Percentiles rank a stretch among this genome's conserved stretches.
Evolutionary conservation across 2,888 invertebrate genomes (phyloP).

Genomic region (Eulithis prunata): DNA sequence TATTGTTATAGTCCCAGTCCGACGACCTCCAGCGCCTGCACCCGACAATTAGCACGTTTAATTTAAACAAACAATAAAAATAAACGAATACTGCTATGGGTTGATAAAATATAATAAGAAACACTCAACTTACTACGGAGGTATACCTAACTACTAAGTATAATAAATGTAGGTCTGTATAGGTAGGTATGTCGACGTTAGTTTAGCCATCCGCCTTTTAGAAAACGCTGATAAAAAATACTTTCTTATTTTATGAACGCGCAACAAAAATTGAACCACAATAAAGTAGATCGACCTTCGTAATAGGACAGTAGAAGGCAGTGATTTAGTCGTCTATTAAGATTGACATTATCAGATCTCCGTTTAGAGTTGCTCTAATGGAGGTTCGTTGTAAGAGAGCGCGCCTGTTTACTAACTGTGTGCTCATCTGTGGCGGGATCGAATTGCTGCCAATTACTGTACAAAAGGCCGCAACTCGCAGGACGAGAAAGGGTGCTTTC

Average conservation of each 20-base stretch:
- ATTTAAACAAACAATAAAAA: neutral
- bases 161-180: too few species aligned
- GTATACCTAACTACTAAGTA: too few species aligned
- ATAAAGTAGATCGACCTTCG: slow-evolving; percentile 11
- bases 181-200: too few species aligned
- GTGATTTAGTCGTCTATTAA: slow-evolving; percentile 29
- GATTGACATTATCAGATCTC: slow-evolving; percentile 34
- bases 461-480: slow-evolving; percentile 29
- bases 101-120: too few species aligned
- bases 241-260: neutral
- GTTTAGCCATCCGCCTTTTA: too few species aligned
- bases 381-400: slow-evolving; percentile 27
- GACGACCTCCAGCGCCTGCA: neutral
- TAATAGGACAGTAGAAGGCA: slow-evolving; percentile 18
- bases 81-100: too few species aligned
- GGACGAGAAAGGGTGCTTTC: slow-evolving; percentile 15
- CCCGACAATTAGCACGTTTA: neutral
- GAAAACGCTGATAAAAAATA: neutral
- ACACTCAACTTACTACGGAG: too few species aligned
- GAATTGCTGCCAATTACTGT: slow-evolving; percentile 34
- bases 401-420: slow-evolving; percentile 7
- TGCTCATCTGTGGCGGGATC: slow-evolving; percentile 25
- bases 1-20: neutral
- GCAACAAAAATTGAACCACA: slow-evolving; percentile 2
- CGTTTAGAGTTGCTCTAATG: slow-evolving; percentile 27